phyloP scores from a whole-genome alignment of 2,888 invertebrate genomes.

The Gonocerus acuteangulatus region DNA sequence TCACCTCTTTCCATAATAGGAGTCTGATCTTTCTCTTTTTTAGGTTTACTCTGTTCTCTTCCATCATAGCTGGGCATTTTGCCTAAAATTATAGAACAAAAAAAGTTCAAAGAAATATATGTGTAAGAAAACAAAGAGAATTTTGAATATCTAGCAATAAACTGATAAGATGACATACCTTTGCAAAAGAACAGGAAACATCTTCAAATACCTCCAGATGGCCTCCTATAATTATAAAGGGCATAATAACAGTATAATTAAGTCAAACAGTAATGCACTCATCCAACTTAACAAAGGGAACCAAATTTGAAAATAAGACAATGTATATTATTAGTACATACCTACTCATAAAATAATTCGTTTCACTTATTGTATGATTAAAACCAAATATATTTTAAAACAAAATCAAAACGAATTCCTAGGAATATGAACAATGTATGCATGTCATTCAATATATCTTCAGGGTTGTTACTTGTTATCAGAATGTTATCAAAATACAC shows the following conservation, averaged over 20 bases:
- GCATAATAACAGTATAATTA: neutral
- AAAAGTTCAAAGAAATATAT: neutral
- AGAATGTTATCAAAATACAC: too few species aligned
- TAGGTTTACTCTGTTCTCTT: constrained; percentile 17
- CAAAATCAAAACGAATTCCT: too few species aligned
- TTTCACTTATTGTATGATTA: too few species aligned
- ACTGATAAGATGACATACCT: neutral
- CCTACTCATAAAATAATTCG: too few species aligned
- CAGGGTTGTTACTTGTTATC: too few species aligned
- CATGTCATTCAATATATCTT: too few species aligned
- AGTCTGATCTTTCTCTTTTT: constrained; percentile 28
- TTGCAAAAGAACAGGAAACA: neutral
- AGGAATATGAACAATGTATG: too few species aligned
- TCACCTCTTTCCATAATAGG: constrained; percentile 33
- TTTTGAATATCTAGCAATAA: neutral
- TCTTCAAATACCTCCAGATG: neutral
- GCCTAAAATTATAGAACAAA: constrained; percentile 28
- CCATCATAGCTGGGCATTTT: constrained; percentile 36
- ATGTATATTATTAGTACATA: too few species aligned
- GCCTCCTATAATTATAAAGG: neutral
- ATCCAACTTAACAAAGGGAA: neutral
- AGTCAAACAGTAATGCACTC: neutral
- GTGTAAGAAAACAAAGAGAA: neutral
- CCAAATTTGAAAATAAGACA: too few species aligned
- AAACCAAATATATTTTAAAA: too few species aligned